phyloP scores from a whole-genome alignment of 2,113 vertebrate species.

The Heterotilapia buettikoferi region DNA sequence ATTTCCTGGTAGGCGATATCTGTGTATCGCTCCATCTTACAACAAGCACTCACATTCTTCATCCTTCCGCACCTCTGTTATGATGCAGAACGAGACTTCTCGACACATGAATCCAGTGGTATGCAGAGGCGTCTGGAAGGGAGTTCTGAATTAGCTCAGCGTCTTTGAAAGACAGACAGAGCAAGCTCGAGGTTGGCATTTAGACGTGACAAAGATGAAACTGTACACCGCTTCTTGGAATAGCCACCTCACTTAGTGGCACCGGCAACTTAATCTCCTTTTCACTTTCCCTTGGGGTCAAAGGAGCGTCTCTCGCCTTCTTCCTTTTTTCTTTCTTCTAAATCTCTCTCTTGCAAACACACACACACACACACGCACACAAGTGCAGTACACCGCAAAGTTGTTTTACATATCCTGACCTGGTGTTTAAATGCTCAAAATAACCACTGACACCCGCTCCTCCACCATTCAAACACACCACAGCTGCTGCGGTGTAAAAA shows the following conservation, averaged over 20 bases:
- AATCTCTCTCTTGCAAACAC: not conserved
- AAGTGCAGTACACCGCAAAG: not conserved
- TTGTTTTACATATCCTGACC: not conserved
- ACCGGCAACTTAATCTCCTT: constrained; percentile 34
- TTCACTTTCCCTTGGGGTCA: constrained; percentile 52
- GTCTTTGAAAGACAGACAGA: constrained; percentile 26
- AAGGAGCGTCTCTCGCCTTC: constrained; percentile 13
- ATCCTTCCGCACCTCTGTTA: not conserved
- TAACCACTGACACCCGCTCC: constrained; percentile 61
- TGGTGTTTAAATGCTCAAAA: constrained; percentile 56
- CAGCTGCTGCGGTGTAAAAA: constrained; percentile 71
- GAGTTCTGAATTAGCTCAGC: constrained; percentile 32
- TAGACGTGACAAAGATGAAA: constrained; percentile 57
- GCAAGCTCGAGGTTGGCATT: constrained; percentile 15
- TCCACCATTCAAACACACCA: constrained; percentile 38
- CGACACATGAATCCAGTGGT: constrained; percentile 14
- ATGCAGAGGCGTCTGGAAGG: constrained; percentile 16
- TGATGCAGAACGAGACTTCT: not conserved
- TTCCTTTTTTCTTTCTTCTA: not conserved
- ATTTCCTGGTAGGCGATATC: not conserved
- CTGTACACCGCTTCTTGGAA: constrained; percentile 42
- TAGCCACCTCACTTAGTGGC: constrained; percentile 38
- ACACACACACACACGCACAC: not conserved
- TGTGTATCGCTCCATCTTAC: not conserved
- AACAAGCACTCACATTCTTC: constrained; percentile 4